These are phyloP conservation scores for Coelinius sp. DNA, from an alignment of 2,888 invertebrate species.

Conservation along the genomic window DNA sequence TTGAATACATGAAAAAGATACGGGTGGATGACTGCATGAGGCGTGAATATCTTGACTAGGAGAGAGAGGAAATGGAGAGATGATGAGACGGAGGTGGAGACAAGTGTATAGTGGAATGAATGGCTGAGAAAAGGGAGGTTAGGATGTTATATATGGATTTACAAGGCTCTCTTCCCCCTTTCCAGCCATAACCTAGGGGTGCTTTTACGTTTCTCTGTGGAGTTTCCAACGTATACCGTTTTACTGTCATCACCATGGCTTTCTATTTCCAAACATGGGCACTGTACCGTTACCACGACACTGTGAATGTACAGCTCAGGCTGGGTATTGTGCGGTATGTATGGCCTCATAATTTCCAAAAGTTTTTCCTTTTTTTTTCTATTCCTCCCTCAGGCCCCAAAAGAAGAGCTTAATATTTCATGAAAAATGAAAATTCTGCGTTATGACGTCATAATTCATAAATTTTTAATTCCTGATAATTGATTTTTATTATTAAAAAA, in stretches of 20 bases:
- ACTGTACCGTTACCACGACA: conserved; percentile 3
- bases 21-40: conserved; percentile 28
- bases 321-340: not conserved
- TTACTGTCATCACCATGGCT: conserved; percentile 7
- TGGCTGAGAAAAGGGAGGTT: no score
- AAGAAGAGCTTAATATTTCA: no score
- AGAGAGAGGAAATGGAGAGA: conserved; percentile 2
- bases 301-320: not conserved
- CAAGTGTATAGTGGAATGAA: conserved; percentile 2
- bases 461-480: no score
- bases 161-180: no score
- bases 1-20: conserved; percentile 38
- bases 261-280: conserved; percentile 8
- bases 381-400: not conserved
- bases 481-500: no score
- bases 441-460: no score
- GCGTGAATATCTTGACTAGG: not conserved
- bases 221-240: not conserved
- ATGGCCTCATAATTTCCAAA: not conserved
- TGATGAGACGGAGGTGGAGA: not conserved
- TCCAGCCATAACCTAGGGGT: not conserved
- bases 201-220: not conserved
- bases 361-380: not conserved
- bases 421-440: no score
- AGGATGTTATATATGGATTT: no score